Conservation (phyloP, 2,113 vertebrate genomes). For the Orientallactaga bullata region DNA sequence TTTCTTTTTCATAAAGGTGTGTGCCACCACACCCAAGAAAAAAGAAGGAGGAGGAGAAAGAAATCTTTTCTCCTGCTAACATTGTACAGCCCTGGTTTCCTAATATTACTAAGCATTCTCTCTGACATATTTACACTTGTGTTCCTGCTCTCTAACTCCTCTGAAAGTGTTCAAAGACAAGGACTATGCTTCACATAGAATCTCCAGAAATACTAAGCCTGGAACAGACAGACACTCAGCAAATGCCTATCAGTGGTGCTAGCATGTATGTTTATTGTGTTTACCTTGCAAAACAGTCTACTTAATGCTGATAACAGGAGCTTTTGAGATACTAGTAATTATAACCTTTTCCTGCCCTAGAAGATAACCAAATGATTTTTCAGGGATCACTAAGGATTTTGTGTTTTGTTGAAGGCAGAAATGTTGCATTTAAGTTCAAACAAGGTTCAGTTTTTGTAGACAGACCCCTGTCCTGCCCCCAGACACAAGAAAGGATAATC, state of each 20-base stretch:
- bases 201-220: background rate
- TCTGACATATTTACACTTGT: background rate
- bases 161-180: background rate
- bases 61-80: too few relatives aligned
- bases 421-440: conserved; percentile 6
- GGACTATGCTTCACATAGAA: background rate
- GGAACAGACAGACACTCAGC: background rate
- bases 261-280: background rate
- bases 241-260: conserved; percentile 33
- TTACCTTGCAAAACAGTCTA: background rate
- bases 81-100: background rate
- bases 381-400: background rate
- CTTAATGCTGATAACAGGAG: conserved; percentile 8
- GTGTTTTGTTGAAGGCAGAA: conserved; percentile 36
- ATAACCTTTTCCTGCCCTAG: background rate
- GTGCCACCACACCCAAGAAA: too few relatives aligned
- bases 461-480: background rate
- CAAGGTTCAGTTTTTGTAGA: background rate
- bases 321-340: conserved; percentile 52
- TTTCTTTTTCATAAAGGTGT: too few relatives aligned
- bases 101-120: background rate
- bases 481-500: background rate
- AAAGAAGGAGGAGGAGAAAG: too few relatives aligned
- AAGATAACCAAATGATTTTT: background rate
- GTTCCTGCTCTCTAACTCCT: background rate